Percentiles rank a stretch among this genome's conserved stretches.
Conservation (phyloP, 1,140 invertebrate species). For the Temnothorax longispinosus region DNA sequence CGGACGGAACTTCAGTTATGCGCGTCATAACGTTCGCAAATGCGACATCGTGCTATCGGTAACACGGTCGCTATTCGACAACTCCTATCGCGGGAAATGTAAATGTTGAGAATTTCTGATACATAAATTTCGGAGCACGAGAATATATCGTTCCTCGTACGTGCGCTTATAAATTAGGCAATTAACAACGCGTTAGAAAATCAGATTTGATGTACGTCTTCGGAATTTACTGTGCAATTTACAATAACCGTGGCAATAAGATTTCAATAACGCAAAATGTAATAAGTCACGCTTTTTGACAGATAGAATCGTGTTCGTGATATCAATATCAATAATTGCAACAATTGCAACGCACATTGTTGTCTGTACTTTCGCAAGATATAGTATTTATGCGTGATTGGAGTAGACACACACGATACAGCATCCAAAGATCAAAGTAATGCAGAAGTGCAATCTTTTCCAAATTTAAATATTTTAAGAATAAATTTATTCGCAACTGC, state of each 20-base stretch:
- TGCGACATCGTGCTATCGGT: slow-evolving; percentile 37
- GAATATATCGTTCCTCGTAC: not conserved
- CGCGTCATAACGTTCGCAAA: slow-evolving; percentile 44
- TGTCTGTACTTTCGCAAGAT: not conserved
- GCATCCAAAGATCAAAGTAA: not conserved
- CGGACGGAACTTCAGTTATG: not conserved
- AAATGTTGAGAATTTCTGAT: slow-evolving; percentile 35
- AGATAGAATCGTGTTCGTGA: not conserved
- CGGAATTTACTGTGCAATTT: not conserved
- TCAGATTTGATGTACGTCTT: not conserved
- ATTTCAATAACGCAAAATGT: not conserved
- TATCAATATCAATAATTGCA: not conserved
- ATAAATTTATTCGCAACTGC: not conserved
- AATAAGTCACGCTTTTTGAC: not conserved
- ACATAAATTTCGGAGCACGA: not conserved
- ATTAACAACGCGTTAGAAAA: not conserved
- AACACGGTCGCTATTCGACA: slow-evolving; percentile 35
- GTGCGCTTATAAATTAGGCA: slow-evolving; percentile 1
- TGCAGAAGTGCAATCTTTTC: not conserved
- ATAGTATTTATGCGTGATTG: not conserved
- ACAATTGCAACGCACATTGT: not conserved
- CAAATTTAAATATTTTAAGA: slow-evolving; percentile 16
- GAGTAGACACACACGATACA: too few species aligned
- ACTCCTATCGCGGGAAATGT: not conserved
- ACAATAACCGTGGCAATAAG: not conserved